Percentiles rank a stretch among this genome's conserved stretches.
phyloP scores from a whole-genome alignment of 2,888 invertebrate genomes.

The Thalpophila matura region DNA sequence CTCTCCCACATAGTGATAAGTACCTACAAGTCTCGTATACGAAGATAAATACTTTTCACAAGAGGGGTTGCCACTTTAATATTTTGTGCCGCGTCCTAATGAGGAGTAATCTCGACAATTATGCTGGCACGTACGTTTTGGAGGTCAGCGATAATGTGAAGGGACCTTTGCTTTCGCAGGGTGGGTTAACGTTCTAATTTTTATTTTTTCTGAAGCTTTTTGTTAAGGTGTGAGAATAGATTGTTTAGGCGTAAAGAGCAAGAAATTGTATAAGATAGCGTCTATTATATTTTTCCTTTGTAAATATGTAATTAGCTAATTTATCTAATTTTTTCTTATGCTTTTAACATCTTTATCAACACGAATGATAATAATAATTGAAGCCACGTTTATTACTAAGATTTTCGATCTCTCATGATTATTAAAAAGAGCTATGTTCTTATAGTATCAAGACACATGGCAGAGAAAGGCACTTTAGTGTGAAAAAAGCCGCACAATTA shows the following conservation, averaged over 20 bases:
- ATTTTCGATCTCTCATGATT: too few species aligned
- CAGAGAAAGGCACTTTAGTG: too few species aligned
- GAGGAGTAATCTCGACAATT: constrained; percentile 61
- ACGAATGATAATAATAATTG: too few species aligned
- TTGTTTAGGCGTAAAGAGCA: background rate
- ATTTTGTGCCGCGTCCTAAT: constrained; percentile 49
- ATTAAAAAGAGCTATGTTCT: too few species aligned
- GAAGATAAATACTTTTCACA: constrained; percentile 46
- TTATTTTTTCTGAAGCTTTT: constrained; percentile 24
- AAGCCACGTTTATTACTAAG: too few species aligned
- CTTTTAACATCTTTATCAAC: too few species aligned
- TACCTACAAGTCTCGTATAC: constrained; percentile 19
- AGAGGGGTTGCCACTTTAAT: constrained; percentile 46
- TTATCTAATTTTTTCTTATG: too few species aligned
- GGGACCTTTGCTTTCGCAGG: constrained; percentile 18
- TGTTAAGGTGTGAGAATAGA: constrained; percentile 7
- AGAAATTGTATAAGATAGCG: too few species aligned
- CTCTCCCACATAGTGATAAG: constrained; percentile 4
- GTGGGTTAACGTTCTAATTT: constrained; percentile 22
- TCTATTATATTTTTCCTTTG: too few species aligned
- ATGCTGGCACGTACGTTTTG: constrained; percentile 45
- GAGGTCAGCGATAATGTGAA: constrained; percentile 35
- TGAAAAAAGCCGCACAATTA: background rate
- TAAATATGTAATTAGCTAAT: too few species aligned
- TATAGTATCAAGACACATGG: too few species aligned